A percentile compares a stretch with the other conserved stretches of the same genome.
Conservation (phyloP, 2,888 invertebrate species). For the Clitarchus hookeri region DNA sequence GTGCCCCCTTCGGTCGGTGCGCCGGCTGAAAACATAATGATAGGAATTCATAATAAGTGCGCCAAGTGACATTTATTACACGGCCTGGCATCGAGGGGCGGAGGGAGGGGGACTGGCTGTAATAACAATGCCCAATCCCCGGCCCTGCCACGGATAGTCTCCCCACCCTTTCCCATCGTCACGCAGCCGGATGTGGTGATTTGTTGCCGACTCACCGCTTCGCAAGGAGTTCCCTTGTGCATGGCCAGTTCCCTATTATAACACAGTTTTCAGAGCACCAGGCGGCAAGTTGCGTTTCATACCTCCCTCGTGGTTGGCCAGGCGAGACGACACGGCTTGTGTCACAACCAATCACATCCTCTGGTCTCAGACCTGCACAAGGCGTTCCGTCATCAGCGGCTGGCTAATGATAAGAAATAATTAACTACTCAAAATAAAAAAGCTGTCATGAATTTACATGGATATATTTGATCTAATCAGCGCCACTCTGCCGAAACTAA, state of each 20-base stretch:
- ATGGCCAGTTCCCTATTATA: not conserved
- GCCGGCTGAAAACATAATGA: slow-evolving; percentile 19
- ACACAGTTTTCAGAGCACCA: too few relatives aligned
- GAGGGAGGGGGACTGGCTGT: not conserved
- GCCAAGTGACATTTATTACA: slow-evolving; percentile 25
- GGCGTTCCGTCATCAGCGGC: too few relatives aligned
- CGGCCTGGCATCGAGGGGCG: not conserved
- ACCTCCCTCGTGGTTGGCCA: too few relatives aligned
- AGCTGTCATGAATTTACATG: too few relatives aligned
- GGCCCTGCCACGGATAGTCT: not conserved
- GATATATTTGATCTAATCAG: too few relatives aligned
- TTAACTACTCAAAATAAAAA: too few relatives aligned
- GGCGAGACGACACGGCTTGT: too few relatives aligned
- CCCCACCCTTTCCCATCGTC: not conserved
- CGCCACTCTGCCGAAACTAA: too few relatives aligned
- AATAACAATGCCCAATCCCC: slow-evolving; percentile 20
- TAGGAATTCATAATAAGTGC: slow-evolving; percentile 26
- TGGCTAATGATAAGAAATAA: too few relatives aligned
- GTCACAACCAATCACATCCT: too few relatives aligned
- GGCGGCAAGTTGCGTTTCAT: too few relatives aligned
- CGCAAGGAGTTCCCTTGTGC: not conserved
- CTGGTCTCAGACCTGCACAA: too few relatives aligned
- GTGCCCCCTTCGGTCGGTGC: not conserved
- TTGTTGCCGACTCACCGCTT: slow-evolving; percentile 12
- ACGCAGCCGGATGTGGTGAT: not conserved